These are phyloP conservation scores for Cacoxenus indagator DNA, from an alignment of 2,888 invertebrate genomes.

Conservation along the genomic window DNA sequence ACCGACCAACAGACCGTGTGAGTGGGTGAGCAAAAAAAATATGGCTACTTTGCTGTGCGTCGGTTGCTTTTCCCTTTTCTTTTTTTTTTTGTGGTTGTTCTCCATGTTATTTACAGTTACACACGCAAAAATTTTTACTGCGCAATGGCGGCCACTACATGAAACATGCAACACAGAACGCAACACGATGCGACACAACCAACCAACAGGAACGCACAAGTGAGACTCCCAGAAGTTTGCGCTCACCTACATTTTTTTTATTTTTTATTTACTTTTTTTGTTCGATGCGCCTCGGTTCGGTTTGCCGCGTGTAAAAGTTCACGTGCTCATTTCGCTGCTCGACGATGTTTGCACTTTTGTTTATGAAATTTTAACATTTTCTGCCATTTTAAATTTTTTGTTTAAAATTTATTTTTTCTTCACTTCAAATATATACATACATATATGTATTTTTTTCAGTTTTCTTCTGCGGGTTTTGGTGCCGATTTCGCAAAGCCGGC, in stretches of 20 bases:
- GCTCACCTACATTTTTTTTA: not conserved
- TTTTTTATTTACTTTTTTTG: not conserved
- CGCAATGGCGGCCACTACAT: constrained; percentile 16
- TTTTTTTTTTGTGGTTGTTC: not conserved
- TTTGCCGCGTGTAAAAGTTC: constrained; percentile 1
- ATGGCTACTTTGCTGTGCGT: constrained; percentile 30
- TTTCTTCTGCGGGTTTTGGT: not conserved
- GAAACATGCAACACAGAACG: not conserved
- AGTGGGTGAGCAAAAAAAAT: constrained; percentile 42
- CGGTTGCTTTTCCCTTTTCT: constrained; percentile 26
- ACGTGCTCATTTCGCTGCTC: constrained; percentile 49
- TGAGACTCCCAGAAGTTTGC: constrained; percentile 10
- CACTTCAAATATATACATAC: not conserved
- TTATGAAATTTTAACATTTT: constrained; percentile 53
- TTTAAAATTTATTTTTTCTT: not conserved
- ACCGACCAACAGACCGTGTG: constrained; percentile 27
- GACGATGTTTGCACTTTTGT: constrained; percentile 50
- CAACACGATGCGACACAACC: constrained; percentile 3
- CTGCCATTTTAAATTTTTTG: constrained; percentile 17
- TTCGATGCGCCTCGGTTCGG: not conserved
- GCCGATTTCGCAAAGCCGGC: no score
- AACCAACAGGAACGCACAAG: no score
- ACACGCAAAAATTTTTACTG: constrained; percentile 16
- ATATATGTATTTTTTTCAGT: not conserved
- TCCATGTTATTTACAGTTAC: constrained; percentile 5